phyloP scores from a whole-genome alignment of 2,888 invertebrate genomes.

The Smittia sp. region DNA sequence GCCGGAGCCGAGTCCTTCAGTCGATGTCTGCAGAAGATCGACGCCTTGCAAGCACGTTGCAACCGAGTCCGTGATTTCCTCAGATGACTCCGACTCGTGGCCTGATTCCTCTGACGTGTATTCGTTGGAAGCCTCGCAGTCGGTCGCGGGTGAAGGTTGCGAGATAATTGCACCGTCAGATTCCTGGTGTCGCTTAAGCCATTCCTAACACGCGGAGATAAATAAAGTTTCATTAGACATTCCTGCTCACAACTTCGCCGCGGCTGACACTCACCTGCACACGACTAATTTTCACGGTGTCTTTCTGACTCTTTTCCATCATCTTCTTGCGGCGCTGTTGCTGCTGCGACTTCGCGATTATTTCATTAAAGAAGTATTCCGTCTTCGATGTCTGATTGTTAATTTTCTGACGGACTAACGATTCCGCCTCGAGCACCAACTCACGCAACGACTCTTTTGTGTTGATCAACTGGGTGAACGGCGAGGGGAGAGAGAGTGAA shows the following conservation, averaged over 20 bases:
- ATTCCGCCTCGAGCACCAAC: constrained; percentile 77
- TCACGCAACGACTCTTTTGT: constrained; percentile 65
- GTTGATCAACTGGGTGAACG: constrained; percentile 34
- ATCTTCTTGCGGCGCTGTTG: constrained; percentile 31
- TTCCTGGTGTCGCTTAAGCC: constrained; percentile 52
- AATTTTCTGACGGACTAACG: constrained; percentile 63
- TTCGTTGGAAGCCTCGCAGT: constrained; percentile 85
- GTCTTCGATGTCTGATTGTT: constrained; percentile 23
- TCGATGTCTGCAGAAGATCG: constrained; percentile 54
- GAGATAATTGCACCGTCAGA: constrained; percentile 41
- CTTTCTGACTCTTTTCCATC: constrained; percentile 48
- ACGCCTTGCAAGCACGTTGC: constrained; percentile 60
- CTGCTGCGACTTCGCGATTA: constrained; percentile 25
- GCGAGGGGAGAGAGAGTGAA: background rate
- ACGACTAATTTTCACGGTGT: constrained; percentile 52
- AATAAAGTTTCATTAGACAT: constrained; percentile 18
- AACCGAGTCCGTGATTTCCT: constrained; percentile 74
- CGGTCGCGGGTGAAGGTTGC: constrained; percentile 46
- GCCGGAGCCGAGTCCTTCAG: constrained; percentile 54
- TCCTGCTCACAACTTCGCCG: background rate
- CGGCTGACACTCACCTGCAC: constrained; percentile 49
- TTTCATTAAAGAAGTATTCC: constrained; percentile 48
- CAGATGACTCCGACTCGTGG: constrained; percentile 68
- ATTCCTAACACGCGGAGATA: constrained; percentile 47
- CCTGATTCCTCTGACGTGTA: constrained; percentile 70